phyloP scores from a whole-genome alignment of 2,113 vertebrate species.

The Rana temporaria region DNA sequence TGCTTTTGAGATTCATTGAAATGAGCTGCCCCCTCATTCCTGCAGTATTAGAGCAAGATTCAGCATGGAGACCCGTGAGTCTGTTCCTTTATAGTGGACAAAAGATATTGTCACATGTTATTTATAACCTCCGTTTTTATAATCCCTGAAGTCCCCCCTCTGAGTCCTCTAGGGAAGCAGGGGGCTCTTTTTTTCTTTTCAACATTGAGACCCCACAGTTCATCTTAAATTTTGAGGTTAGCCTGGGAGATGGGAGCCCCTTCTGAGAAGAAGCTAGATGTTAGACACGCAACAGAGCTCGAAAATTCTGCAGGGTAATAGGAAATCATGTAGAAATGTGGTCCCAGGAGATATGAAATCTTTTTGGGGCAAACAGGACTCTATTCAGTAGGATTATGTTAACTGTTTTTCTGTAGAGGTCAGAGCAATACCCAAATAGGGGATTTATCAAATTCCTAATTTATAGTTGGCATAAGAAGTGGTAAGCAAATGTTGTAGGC shows the following conservation, averaged over 20 bases:
- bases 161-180: background rate
- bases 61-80: slow-evolving; percentile 33
- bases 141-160: slow-evolving; percentile 16
- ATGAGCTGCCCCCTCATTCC: slow-evolving; percentile 30
- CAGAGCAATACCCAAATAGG: too few species aligned
- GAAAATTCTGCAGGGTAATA: too few species aligned
- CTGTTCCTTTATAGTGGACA: slow-evolving; percentile 34
- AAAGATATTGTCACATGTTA: slow-evolving; percentile 50
- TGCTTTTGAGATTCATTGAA: slow-evolving; percentile 46
- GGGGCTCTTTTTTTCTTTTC: slow-evolving; percentile 10
- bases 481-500: too few species aligned
- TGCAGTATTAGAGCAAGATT: slow-evolving; percentile 15
- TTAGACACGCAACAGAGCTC: too few species aligned
- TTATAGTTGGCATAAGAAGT: too few species aligned
- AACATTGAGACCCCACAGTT: background rate
- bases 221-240: background rate
- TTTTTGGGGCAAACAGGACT: too few species aligned
- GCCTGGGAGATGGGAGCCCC: background rate
- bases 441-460: too few species aligned
- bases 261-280: background rate
- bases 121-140: slow-evolving; percentile 36
- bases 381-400: too few species aligned
- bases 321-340: too few species aligned
- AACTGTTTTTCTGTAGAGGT: too few species aligned
- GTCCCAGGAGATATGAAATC: too few species aligned